Evolutionary conservation across 35 echinoderm and acorn worm species (phyloP).

Genomic region (Apostichopus japonicus): DNA sequence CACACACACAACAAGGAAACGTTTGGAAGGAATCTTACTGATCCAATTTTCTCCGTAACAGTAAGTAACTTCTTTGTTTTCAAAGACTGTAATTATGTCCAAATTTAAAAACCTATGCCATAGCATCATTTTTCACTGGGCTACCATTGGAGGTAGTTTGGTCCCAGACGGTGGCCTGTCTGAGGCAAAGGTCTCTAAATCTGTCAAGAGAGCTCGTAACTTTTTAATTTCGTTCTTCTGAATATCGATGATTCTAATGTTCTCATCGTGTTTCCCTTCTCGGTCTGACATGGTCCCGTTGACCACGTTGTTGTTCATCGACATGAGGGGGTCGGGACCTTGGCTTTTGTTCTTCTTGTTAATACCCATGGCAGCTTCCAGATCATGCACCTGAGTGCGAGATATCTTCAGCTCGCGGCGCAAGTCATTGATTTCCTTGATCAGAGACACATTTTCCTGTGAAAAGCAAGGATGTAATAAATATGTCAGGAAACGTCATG

Average conservation of each 20-base stretch:
- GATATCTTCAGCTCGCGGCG: constrained; percentile 95
- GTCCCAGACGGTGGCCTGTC: constrained; percentile 93
- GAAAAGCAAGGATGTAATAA: neutral
- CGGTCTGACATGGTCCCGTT: constrained; percentile 61
- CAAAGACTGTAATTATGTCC: neutral
- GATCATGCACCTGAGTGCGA: constrained; percentile 93
- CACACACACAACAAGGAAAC: no score
- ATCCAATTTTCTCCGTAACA: no score
- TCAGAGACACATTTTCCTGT: constrained; percentile 97
- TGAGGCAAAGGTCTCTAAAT: constrained; percentile 62
- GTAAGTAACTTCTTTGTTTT: no score
- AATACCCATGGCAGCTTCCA: constrained; percentile 96
- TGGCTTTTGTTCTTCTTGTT: constrained; percentile 88
- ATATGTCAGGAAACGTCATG: no score
- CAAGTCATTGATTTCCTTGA: constrained; percentile 99
- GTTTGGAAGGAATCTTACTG: no score
- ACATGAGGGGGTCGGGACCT: neutral
- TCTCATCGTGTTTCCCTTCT: constrained; percentile 85
- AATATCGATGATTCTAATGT: constrained; percentile 94
- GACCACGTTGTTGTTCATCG: constrained; percentile 26
- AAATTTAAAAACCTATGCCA: neutral
- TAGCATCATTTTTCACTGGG: constrained; percentile 61
- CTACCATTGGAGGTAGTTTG: constrained; percentile 85
- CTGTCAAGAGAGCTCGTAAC: constrained; percentile 73
- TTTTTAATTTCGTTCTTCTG: constrained; percentile 83